These are phyloP conservation scores for Pionites leucogaster DNA, from an alignment of 2,113 vertebrate species.

Conservation along the genomic window DNA sequence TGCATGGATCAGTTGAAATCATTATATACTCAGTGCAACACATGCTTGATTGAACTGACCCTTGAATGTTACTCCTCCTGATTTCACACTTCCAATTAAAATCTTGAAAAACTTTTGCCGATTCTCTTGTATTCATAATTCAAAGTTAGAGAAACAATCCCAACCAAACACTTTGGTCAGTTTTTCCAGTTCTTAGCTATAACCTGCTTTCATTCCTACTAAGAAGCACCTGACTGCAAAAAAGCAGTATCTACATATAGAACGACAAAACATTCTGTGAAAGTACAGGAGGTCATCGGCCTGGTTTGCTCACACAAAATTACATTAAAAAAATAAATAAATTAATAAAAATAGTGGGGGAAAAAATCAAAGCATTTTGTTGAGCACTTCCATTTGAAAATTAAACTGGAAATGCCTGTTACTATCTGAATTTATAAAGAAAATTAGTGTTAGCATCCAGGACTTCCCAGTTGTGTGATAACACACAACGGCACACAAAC, in stretches of 20 bases:
- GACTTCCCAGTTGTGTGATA: neutral
- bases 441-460: neutral
- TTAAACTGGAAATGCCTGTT: neutral
- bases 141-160: neutral
- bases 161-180: neutral
- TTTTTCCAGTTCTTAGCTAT: neutral
- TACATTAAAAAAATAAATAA: neutral
- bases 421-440: neutral
- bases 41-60: neutral
- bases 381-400: neutral
- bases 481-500: neutral
- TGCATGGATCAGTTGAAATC: neutral
- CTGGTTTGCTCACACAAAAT: neutral
- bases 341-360: neutral
- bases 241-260: neutral
- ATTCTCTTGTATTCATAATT: neutral
- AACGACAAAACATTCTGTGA: neutral
- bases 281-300: neutral
- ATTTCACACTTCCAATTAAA: neutral
- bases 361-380: neutral
- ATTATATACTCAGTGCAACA: accelerated
- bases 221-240: neutral
- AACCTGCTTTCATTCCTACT: neutral
- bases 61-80: neutral
- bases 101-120: neutral